Conservation (phyloP, 2,113 vertebrate genomes). For the Meriones unguiculatus region DNA sequence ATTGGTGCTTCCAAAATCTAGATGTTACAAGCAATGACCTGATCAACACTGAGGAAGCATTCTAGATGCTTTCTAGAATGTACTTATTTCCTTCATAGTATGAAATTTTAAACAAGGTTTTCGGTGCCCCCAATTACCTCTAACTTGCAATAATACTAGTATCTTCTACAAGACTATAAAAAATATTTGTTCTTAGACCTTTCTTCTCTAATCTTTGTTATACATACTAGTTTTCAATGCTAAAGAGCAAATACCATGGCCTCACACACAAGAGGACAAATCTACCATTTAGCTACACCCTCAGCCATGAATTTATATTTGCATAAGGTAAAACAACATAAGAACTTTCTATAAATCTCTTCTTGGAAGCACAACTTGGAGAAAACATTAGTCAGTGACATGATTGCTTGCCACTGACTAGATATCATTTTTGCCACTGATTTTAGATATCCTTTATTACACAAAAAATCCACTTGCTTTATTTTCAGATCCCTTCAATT, state of each 20-base stretch:
- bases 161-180: not conserved
- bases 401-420: not conserved
- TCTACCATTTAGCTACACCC: not conserved
- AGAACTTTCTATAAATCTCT: not conserved
- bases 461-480: not conserved
- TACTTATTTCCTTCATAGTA: not conserved
- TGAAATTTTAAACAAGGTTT: not conserved
- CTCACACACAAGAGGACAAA: not conserved
- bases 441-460: not conserved
- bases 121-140: not conserved
- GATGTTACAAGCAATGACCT: not conserved
- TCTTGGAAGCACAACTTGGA: not conserved
- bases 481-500: not conserved
- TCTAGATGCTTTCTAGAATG: not conserved
- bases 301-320: not conserved
- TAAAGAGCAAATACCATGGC: not conserved
- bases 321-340: not conserved
- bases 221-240: not conserved
- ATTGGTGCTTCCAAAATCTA: not conserved
- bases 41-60: not conserved
- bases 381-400: not conserved
- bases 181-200: not conserved
- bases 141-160: not conserved
- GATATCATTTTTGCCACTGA: not conserved
- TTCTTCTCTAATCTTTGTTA: conserved; percentile 7